Percentiles rank a stretch among this genome's conserved stretches.
phyloP scores from a whole-genome alignment of 53 echinoderm and acorn worm species.

The Temnopleurus reevesii region DNA sequence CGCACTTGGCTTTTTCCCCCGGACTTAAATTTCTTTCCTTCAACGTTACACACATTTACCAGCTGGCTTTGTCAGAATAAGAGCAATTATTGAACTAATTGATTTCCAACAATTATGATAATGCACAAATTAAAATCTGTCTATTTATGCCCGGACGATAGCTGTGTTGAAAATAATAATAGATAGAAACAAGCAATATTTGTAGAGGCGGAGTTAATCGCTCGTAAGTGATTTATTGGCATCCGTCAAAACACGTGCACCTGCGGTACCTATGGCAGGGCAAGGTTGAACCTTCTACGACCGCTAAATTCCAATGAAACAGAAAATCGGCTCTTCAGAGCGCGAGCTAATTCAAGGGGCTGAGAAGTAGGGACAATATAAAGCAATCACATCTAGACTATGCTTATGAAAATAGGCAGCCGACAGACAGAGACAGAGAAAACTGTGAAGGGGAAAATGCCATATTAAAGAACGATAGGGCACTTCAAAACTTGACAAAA shows the following conservation, averaged over 20 bases:
- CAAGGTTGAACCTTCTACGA: slow-evolving; percentile 23
- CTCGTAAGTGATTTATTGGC: slow-evolving; percentile 41
- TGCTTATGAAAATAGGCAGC: background rate
- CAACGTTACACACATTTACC: slow-evolving; percentile 8
- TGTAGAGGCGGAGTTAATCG: slow-evolving; percentile 36
- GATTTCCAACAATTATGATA: slow-evolving; percentile 11
- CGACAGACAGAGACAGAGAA: background rate
- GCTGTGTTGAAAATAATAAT: slow-evolving; percentile 7
- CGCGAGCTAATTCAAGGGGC: slow-evolving; percentile 12
- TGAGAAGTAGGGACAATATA: slow-evolving; percentile 17
- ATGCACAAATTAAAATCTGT: slow-evolving; percentile 7
- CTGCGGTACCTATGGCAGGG: slow-evolving; percentile 18
- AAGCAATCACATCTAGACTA: background rate
- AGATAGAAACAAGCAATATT: background rate
- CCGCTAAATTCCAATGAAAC: slow-evolving; percentile 3
- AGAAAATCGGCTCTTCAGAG: slow-evolving; percentile 20
- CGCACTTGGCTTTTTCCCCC: background rate
- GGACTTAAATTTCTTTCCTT: background rate
- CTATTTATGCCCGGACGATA: background rate
- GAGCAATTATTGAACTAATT: slow-evolving; percentile 14
- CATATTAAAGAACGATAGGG: background rate
- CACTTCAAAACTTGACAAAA: background rate
- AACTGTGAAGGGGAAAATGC: background rate
- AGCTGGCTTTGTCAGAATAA: slow-evolving; percentile 4
- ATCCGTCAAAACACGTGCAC: slow-evolving; percentile 42